These are phyloP conservation scores for Mizuhopecten yessoensis DNA, from an alignment of 1,140 invertebrate species.

Conservation along the genomic window DNA sequence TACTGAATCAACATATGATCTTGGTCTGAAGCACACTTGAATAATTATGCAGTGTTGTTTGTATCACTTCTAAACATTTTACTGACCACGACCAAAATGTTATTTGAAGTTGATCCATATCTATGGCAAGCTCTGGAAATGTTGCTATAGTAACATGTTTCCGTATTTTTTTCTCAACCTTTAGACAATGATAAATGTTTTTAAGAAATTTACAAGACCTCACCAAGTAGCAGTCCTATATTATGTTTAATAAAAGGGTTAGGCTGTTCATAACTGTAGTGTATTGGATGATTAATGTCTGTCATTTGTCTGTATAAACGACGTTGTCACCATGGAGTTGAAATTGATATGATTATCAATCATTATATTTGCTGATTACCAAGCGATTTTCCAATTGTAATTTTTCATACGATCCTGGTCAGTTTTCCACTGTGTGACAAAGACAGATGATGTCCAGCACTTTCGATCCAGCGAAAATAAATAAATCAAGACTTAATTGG, in stretches of 20 bases:
- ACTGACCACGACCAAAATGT: background rate
- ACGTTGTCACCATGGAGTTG: background rate
- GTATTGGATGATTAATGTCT: background rate
- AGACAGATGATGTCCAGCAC: background rate
- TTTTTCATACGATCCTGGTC: background rate
- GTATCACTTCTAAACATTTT: background rate
- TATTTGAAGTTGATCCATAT: background rate
- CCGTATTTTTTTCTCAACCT: background rate
- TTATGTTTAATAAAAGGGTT: background rate
- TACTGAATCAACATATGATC: background rate
- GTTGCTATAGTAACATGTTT: too few relatives aligned
- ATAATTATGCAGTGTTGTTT: background rate
- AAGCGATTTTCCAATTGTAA: background rate
- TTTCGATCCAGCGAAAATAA: background rate
- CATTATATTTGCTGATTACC: background rate
- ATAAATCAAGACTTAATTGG: slow-evolving; percentile 28
- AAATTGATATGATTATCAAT: slow-evolving; percentile 22
- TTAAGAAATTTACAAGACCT: background rate
- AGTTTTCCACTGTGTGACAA: background rate
- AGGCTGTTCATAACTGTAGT: background rate
- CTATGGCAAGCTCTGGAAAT: background rate
- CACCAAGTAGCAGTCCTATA: background rate
- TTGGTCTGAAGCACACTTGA: background rate
- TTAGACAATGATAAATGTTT: background rate
- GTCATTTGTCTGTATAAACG: background rate